These are phyloP conservation scores for Epistrophe eligans DNA, from an alignment of 2,888 invertebrate genomes.

Conservation along the genomic window DNA sequence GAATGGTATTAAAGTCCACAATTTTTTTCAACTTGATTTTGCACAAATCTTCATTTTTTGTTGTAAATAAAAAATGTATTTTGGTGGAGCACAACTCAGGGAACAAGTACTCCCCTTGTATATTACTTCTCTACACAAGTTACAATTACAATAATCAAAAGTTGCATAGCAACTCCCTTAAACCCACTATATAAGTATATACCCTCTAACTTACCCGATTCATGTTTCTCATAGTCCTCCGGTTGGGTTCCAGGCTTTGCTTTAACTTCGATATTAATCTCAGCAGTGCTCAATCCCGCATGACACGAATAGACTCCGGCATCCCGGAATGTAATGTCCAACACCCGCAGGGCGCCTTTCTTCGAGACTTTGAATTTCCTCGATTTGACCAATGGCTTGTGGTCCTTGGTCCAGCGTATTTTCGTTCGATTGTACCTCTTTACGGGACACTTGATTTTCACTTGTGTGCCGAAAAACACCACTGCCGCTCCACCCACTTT, in stretches of 20 bases:
- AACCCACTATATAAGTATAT: neutral
- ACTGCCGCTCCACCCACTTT: slow-evolving; percentile 96
- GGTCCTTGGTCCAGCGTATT: slow-evolving; percentile 95
- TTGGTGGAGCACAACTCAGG: neutral
- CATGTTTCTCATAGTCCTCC: slow-evolving; percentile 89
- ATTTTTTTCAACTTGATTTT: neutral
- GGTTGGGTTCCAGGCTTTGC: slow-evolving; percentile 92
- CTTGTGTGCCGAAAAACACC: slow-evolving; percentile 94
- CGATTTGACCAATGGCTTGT: slow-evolving; percentile 90
- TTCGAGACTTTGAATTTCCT: slow-evolving; percentile 94
- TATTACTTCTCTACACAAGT: slow-evolving; percentile 17
- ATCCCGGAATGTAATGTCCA: slow-evolving; percentile 91
- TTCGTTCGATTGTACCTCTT: slow-evolving; percentile 91
- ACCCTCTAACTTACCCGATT: slow-evolving; percentile 79
- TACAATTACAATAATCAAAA: slow-evolving; percentile 15
- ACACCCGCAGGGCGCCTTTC: slow-evolving; percentile 94
- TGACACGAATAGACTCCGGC: slow-evolving; percentile 94
- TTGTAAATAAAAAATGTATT: neutral
- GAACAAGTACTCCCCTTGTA: neutral
- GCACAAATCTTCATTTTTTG: neutral
- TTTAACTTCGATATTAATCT: slow-evolving; percentile 91
- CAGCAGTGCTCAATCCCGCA: slow-evolving; percentile 92
- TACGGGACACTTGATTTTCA: slow-evolving; percentile 97
- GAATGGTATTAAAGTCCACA: neutral
- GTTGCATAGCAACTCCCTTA: neutral